These are phyloP conservation scores for Kryptolebias ocellatus DNA, from an alignment of 2,797 vertebrate genomes.

Conservation along the genomic window DNA sequence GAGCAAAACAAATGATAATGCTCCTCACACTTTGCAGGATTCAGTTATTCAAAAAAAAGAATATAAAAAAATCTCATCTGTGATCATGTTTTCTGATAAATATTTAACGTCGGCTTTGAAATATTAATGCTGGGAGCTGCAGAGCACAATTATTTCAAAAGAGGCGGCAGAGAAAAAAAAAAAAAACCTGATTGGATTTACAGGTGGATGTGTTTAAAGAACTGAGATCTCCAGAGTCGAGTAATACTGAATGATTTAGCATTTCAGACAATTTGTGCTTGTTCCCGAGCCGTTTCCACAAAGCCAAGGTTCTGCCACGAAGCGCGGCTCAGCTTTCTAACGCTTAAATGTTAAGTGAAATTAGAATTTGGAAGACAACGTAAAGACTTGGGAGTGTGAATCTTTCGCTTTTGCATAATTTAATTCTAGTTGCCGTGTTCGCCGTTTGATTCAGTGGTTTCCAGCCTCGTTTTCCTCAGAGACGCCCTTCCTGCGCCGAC, in stretches of 20 bases:
- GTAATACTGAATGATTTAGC: constrained; percentile 16
- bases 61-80: neutral
- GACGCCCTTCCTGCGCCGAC: no score
- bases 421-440: no score
- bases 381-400: no score
- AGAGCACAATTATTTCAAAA: neutral
- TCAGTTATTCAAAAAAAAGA: neutral
- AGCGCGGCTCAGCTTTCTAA: neutral
- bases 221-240: constrained; percentile 1
- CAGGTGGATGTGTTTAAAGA: constrained; percentile 4
- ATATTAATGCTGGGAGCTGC: constrained; percentile 8
- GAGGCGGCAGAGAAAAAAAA: neutral
- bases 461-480: no score
- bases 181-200: neutral
- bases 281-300: neutral
- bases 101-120: constrained; percentile 8
- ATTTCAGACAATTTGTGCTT: constrained; percentile 18
- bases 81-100: constrained; percentile 9
- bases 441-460: no score
- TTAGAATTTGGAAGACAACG: neutral
- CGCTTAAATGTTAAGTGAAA: neutral
- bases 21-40: neutral
- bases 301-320: constrained; percentile 10
- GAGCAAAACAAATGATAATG: neutral
- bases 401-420: no score